Conservation (phyloP, 2,888 invertebrate species). For the Sthenelais limicola region DNA sequence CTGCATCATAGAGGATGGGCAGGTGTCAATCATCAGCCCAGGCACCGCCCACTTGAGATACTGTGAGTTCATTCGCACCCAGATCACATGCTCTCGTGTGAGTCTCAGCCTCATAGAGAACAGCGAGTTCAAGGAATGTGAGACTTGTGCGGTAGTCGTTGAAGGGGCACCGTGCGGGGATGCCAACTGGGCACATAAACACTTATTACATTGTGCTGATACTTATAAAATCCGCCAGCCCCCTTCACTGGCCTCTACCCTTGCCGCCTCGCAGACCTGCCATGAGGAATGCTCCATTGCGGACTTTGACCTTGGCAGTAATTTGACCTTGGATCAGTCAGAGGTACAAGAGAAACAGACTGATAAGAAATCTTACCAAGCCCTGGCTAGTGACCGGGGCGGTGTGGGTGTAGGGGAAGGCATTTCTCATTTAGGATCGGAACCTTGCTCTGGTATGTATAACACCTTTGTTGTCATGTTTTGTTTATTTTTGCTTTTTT, state of each 20-base stretch:
- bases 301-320: conserved; percentile 20
- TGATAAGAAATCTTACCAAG: too few relatives aligned
- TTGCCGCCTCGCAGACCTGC: conserved; percentile 1
- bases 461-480: too few relatives aligned
- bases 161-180: conserved; percentile 50
- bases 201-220: conserved; percentile 14
- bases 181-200: conserved; percentile 38
- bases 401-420: too few relatives aligned
- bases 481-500: too few relatives aligned
- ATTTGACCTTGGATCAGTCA: not conserved
- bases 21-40: conserved; percentile 63
- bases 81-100: conserved; percentile 57
- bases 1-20: conserved; percentile 66
- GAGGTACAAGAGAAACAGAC: too few relatives aligned
- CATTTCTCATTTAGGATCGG: too few relatives aligned
- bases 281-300: conserved; percentile 28
- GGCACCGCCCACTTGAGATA: conserved; percentile 61
- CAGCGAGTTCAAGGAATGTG: conserved; percentile 61
- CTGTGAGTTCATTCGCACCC: conserved; percentile 64
- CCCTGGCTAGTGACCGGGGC: too few relatives aligned
- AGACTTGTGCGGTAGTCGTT: conserved; percentile 61
- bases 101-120: conserved; percentile 63
- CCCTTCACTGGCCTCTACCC: too few relatives aligned
- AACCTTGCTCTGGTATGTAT: too few relatives aligned
- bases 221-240: too few relatives aligned